phyloP scores from a whole-genome alignment of 2,113 vertebrate genomes.

The Sorex araneus region DNA sequence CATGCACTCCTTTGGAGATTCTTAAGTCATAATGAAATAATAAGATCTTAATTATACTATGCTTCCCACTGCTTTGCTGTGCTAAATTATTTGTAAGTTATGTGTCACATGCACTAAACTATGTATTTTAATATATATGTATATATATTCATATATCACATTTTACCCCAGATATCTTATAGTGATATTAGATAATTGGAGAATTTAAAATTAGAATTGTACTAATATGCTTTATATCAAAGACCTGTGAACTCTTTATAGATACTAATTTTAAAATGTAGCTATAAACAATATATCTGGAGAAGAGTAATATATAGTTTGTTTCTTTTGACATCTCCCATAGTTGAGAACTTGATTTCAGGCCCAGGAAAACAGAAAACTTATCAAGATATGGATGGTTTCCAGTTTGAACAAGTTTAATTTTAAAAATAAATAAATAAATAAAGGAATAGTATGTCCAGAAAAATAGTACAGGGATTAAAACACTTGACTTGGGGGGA shows the following conservation, averaged over 20 bases:
- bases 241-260: background rate
- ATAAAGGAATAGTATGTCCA: too few species aligned
- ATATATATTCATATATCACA: too few species aligned
- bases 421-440: background rate
- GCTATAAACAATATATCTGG: background rate
- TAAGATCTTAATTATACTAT: background rate
- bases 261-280: background rate
- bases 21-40: background rate
- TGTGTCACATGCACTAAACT: background rate
- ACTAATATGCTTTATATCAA: background rate
- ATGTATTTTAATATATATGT: background rate
- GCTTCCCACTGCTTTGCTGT: background rate
- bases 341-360: background rate
- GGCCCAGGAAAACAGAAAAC: background rate
- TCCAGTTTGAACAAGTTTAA: background rate
- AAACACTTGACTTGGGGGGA: too few species aligned
- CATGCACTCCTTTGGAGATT: background rate
- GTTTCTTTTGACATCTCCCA: background rate
- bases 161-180: background rate
- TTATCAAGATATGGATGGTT: background rate
- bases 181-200: background rate
- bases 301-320: background rate
- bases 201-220: background rate
- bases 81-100: slow-evolving; percentile 47
- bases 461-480: too few species aligned